Evolutionary conservation across 2,797 vertebrate species (phyloP), one percentile per base, ranked within the genome.

Genomic region (Dryobates pubescens): DNA sequence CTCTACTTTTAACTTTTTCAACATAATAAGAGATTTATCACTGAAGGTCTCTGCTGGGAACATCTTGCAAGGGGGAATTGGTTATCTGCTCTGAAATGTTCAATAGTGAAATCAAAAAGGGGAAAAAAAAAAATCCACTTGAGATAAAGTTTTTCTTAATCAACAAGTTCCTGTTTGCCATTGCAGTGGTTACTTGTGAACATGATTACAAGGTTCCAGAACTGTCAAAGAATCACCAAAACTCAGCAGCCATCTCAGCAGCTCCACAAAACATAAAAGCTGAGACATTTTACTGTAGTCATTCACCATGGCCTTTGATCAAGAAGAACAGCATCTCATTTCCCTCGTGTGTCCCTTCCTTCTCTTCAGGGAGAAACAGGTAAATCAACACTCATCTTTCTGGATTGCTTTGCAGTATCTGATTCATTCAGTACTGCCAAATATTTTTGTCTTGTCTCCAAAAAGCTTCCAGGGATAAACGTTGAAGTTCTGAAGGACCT

Each of bases 401-500:
- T 93, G 71, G 70, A 78, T 61, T 78, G 62, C 72, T 87, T 76
- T 80, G 47, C 64, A 32, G 27, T 58, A 53, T 62, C 85, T 91
- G 89, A 90, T 58, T 73, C 71, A 68, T 82, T 88, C 74, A 74
- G 6, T 43, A 65, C 22, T 76, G 87, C 62, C 89, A 95, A 89
- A 84, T 79, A 93, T 62, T 92, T 94, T 64, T 95, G 82, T 94
- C 70, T 45, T 71, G 41, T 71, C 90, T 95, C 89, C 94, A 96
- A 91, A 85, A 91, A 51, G 8, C 71, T 95, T 62, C 73, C 4
- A 15, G 71, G 77, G 74, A 68, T 67, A 73, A 88, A 86, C 0
- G 2, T 19, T 91, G 2, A 81, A 84, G 61, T 70, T 74, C 74
- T 79, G 80, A 76, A 91, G 85, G 56, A 92, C 90, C 92, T 83